phyloP scores from a whole-genome alignment of 2,113 vertebrate genomes.

The Ochotona princeps region DNA sequence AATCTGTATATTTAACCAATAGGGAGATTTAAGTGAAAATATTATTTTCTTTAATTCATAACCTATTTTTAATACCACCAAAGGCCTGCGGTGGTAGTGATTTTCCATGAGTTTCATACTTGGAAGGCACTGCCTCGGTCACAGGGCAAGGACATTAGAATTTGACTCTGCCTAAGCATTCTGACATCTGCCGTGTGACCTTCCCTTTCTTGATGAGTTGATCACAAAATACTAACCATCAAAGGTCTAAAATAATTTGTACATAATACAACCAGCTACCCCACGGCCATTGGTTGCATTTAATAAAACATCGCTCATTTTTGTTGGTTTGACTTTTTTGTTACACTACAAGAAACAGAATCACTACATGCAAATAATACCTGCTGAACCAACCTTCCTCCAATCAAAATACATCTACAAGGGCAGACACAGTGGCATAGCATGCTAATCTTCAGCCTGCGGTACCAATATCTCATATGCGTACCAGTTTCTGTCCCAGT shows the following conservation, averaged over 20 bases:
- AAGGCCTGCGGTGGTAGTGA: background rate
- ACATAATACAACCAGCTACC: background rate
- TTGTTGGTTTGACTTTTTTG: background rate
- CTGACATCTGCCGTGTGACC: background rate
- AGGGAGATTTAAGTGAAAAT: conserved; percentile 17
- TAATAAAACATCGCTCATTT: background rate
- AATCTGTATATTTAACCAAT: conserved; percentile 41
- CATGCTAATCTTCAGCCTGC: too few relatives aligned
- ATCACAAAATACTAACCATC: background rate
- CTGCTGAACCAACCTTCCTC: background rate
- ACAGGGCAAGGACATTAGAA: background rate
- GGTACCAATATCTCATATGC: too few relatives aligned
- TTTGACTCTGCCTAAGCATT: background rate
- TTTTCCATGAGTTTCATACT: background rate
- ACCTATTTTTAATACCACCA: conserved; percentile 3
- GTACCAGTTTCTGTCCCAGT: too few relatives aligned
- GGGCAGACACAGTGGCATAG: too few relatives aligned
- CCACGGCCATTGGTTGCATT: too few relatives aligned
- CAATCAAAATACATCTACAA: background rate
- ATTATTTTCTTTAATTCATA: conserved; percentile 42
- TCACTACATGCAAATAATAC: background rate
- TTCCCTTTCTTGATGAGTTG: background rate
- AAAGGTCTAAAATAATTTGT: background rate
- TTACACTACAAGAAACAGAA: conserved; percentile 33
- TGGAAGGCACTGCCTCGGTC: background rate